Percentiles rank a stretch among this genome's conserved stretches.
phyloP scores from a whole-genome alignment of 2,797 vertebrate species.

The Falco concolor region DNA sequence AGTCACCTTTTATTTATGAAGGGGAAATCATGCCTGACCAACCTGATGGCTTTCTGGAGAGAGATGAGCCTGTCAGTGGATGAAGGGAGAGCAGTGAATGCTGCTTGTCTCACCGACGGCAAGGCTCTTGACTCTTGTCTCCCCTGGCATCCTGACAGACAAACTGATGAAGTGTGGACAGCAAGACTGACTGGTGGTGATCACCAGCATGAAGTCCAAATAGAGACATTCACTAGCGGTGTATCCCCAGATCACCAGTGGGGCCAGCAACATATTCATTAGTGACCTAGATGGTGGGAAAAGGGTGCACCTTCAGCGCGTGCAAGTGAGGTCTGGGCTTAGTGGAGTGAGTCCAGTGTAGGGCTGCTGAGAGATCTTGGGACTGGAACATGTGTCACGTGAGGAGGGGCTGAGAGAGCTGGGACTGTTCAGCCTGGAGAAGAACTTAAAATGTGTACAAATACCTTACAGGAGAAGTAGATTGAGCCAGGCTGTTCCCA shows the following conservation, averaged over 20 bases:
- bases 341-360: not conserved
- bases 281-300: not conserved
- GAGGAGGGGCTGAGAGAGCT: not conserved
- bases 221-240: not conserved
- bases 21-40: not conserved
- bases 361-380: not conserved
- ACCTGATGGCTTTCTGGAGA: not conserved
- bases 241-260: not conserved
- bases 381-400: not conserved
- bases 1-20: not conserved
- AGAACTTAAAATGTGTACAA: too few relatives aligned
- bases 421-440: too few relatives aligned
- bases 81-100: not conserved
- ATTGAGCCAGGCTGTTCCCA: not conserved
- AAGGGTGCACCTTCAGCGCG: not conserved
- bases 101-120: not conserved
- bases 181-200: not conserved
- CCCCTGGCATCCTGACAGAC: not conserved
- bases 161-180: not conserved
- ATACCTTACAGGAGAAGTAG: too few relatives aligned
- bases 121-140: not conserved
- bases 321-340: not conserved
- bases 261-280: not conserved
- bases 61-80: not conserved
- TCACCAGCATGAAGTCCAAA: not conserved